Conservation (phyloP, 2,888 invertebrate species). For the Clunio marinus region DNA sequence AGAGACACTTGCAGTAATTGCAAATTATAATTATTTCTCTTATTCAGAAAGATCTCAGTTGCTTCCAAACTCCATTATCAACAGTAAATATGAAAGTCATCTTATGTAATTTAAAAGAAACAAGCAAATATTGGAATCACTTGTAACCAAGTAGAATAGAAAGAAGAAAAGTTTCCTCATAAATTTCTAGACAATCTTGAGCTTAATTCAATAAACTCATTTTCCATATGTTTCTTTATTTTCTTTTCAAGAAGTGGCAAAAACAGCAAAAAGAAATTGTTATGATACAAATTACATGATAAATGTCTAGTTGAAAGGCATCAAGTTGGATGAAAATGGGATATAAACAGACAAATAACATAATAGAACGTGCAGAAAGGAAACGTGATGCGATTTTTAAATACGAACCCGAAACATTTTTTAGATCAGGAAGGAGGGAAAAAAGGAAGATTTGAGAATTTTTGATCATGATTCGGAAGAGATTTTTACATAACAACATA, state of each 20-base stretch:
- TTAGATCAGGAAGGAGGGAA: too few species aligned
- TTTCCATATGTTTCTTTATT: constrained; percentile 13
- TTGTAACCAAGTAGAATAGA: too few species aligned
- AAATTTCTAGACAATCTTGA: constrained; percentile 21
- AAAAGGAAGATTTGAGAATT: too few species aligned
- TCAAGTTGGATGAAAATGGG: constrained; percentile 34
- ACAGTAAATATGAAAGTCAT: too few species aligned
- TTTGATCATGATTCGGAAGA: too few species aligned
- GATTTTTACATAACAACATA: too few species aligned
- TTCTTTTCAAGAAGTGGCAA: neutral
- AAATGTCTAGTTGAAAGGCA: constrained; percentile 38
- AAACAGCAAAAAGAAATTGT: constrained; percentile 1
- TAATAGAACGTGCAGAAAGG: constrained; percentile 30
- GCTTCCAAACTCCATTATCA: too few species aligned
- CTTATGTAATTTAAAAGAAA: too few species aligned
- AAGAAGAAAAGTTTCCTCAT: constrained; percentile 16
- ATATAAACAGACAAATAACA: constrained; percentile 39
- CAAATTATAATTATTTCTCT: neutral
- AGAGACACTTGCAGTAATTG: constrained; percentile 25
- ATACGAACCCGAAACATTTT: neutral
- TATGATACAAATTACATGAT: constrained; percentile 39
- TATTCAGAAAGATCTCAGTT: too few species aligned
- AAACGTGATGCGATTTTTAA: constrained; percentile 34
- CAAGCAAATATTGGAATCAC: neutral
- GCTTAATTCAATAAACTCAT: constrained; percentile 34